These are phyloP conservation scores for Trichonephila inaurata DNA, from an alignment of 1,140 invertebrate species.

Conservation along the genomic window DNA sequence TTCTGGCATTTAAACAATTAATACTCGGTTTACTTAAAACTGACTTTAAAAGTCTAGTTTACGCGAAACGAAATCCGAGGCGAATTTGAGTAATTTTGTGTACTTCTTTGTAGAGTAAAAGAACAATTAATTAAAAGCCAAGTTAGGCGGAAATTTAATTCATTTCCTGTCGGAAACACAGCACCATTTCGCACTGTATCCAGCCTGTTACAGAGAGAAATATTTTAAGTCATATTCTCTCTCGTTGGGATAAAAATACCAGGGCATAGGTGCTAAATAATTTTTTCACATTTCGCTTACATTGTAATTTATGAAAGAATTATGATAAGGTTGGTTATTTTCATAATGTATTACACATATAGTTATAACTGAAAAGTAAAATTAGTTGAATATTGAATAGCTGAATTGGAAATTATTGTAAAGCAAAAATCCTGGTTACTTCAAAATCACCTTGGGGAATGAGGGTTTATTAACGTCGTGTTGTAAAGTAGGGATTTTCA, in stretches of 20 bases:
- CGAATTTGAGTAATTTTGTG: neutral
- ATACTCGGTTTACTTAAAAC: neutral
- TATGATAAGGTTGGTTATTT: too few species aligned
- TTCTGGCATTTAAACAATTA: neutral
- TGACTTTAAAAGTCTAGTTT: neutral
- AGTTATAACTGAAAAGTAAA: too few species aligned
- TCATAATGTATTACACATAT: too few species aligned
- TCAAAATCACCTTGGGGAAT: too few species aligned
- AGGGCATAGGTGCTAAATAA: too few species aligned
- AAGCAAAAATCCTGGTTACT: too few species aligned
- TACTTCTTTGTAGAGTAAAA: neutral
- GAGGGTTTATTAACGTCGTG: too few species aligned
- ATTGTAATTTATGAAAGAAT: too few species aligned
- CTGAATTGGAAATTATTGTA: too few species aligned
- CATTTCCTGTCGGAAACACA: neutral
- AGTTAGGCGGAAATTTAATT: constrained; percentile 1
- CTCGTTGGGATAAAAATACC: neutral
- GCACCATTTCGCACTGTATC: neutral
- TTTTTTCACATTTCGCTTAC: too few species aligned
- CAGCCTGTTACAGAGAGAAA: neutral
- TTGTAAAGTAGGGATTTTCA: too few species aligned
- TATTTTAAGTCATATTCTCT: neutral
- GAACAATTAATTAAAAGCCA: neutral
- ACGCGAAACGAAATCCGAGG: neutral
- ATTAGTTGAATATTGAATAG: too few species aligned